Base-by-base conservation (phyloP, 2,113 vertebrate genomes). In the Chionodraco myersi region DNA sequence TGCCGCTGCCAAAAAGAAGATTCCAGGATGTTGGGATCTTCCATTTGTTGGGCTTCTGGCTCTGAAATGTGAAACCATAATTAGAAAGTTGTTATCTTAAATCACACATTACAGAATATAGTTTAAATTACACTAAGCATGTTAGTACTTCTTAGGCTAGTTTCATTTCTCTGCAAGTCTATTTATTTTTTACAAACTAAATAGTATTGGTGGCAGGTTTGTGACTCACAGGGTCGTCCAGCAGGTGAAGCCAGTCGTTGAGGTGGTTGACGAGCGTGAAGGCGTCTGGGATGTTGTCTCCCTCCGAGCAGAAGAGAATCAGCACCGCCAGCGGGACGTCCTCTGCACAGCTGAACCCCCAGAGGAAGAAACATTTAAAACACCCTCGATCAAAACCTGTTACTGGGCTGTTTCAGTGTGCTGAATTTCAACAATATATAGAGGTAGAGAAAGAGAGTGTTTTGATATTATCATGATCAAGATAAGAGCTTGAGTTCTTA, bases 291-390 rank as follows among this genome's bases (percentile, higher is more conserved):
- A 99, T 95, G 84, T 99, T 99, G 92, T 99, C 97, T 15, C 98
- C 98, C 86, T 99, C 98, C 2, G 98, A 99, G 64, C 97, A 99
- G 88, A 99, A 99, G 57, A 97, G 96, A 69, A 99, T 92, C 89
- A 99, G 91, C 85, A 97, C 94, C 0, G 94, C 96, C 94, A 99
- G 85, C 9, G 94, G 93, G 65, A 99, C 90, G 82, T 94, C 96
- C 79, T 95, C 94, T n/a, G 93, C 92, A 89, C 96, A 98, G 83
- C 98, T 99, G 70, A 23, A 52, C 10, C 63, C 8, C 16, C 18
- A 75, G 52, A 21, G 7, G 14, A 45, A 68, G 15, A 68, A 6
- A 64, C 12, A 45, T 9, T 16, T 4, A 18, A 14, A 26, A 65
- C 13, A 47, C 13, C 11, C 54, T 10, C 9, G 23, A 47, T 7